Evolutionary conservation across 1,140 invertebrate genomes (phyloP), one percentile per base, ranked within the genome.

Genomic region (Zaprionus inermis): DNA sequence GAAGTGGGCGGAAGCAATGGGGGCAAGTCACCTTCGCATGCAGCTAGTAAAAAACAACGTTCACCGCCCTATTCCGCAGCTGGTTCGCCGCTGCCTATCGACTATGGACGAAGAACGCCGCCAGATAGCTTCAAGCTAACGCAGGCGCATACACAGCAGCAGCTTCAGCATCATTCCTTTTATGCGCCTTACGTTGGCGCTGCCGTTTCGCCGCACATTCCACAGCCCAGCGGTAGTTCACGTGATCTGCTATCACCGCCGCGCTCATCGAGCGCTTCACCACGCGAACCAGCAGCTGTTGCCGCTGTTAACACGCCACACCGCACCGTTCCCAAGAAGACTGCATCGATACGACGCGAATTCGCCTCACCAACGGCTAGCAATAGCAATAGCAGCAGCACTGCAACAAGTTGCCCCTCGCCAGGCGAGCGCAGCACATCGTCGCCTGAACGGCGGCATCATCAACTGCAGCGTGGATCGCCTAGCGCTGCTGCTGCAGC

Each of bases 261-360:
- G 11, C 90, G 86, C 6, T 81, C 80, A 14, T 76, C 76, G 0
- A 79, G 81, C 24, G 86, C 83, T 28, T 91, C 86, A 34, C 86
- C 90, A 22, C 79, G 81, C 20, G 76, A 80, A 44, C 73, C 58
- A 49, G 54, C 51, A 16, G 78, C 41, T 18, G 78, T 28, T 28
- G 5, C 55, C 46, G 67, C 77, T 34, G 54, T 14, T 12, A 52
- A 32, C 56, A 88, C 91, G 32, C 90, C 91, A 67, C 72, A 74
- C 51, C 78, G 91, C 46, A 92, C 92, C 51, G 91, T 92, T 75
- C 92, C 92, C 73, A 92, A 92, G 70, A 92, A 92, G 90, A 92
- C 91, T 91, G 91, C 90, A 51, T 90, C 92, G 22, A 88, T 92
- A 64, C 85, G 92, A 36, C 83, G 91, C 28, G 91, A 92, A 77